phyloP scores from a whole-genome alignment of 1,140 invertebrate species.

The Diorhabda carinulata region DNA sequence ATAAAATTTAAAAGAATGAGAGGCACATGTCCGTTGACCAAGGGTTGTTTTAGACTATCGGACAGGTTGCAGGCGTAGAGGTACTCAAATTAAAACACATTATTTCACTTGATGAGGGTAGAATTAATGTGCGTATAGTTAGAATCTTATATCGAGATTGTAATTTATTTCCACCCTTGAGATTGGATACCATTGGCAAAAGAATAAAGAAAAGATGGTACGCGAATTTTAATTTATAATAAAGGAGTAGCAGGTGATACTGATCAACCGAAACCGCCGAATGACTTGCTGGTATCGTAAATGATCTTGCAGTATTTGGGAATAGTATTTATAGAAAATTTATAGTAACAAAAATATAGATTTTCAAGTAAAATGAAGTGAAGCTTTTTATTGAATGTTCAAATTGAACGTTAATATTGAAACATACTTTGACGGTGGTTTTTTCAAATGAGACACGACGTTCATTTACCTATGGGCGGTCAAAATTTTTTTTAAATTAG shows the following conservation, averaged over 20 bases:
- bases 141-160: background rate
- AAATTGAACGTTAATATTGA: no score
- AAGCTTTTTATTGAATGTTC: no score
- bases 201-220: background rate
- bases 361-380: no score
- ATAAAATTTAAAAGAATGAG: background rate
- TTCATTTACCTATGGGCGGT: no score
- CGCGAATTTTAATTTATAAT: background rate
- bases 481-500: no score
- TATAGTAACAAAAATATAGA: no score
- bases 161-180: background rate
- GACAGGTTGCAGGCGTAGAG: conserved; percentile 42
- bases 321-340: no score
- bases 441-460: no score
- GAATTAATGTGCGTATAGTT: conserved; percentile 23
- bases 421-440: no score
- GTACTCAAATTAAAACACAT: conserved; percentile 34
- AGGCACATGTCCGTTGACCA: conserved; percentile 29
- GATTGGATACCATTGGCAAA: background rate
- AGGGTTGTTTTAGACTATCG: conserved; percentile 29
- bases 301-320: no score
- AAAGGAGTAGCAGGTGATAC: conserved; percentile 1
- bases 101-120: conserved; percentile 42
- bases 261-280: background rate
- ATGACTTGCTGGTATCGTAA: background rate